A percentile compares a stretch with the other conserved stretches of the same genome.
These are phyloP conservation scores for Anolis carolinensis DNA, from an alignment of 2,113 vertebrate species.

Conservation along the genomic window DNA sequence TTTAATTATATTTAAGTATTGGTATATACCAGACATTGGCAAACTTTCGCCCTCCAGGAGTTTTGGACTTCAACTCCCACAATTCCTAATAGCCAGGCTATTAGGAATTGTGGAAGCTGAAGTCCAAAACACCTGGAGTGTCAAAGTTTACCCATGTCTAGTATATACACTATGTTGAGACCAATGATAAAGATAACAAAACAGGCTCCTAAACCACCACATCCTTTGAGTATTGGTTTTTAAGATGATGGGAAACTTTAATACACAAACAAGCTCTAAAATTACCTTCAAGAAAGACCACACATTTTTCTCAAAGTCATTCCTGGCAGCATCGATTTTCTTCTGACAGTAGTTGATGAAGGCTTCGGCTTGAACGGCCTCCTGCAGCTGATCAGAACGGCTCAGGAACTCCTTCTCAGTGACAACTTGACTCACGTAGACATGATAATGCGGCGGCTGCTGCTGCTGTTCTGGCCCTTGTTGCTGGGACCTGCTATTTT, in stretches of 20 bases:
- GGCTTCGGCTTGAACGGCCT: conserved; percentile 80
- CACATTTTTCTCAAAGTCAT: conserved; percentile 88
- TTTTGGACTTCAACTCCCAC: too few species aligned
- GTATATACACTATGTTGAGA: too few species aligned
- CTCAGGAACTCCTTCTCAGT: conserved; percentile 88
- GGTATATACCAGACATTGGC: too few species aligned
- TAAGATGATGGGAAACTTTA: neutral
- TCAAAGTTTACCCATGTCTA: too few species aligned
- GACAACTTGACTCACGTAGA: conserved; percentile 92
- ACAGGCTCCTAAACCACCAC: neutral
- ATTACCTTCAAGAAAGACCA: conserved; percentile 96
- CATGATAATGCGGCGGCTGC: conserved; percentile 68
- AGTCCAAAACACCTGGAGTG: too few species aligned
- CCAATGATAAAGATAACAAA: too few species aligned
- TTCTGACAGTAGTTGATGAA: conserved; percentile 89
- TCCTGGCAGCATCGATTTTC: conserved; percentile 83
- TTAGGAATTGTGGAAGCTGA: too few species aligned
- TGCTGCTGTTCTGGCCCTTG: conserved; percentile 75
- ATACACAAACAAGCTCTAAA: too few species aligned
- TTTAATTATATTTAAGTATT: too few species aligned
- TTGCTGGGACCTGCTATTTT: conserved; percentile 76
- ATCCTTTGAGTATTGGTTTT: neutral
- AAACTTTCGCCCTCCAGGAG: too few species aligned
- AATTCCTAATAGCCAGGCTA: too few species aligned
- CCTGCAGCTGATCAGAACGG: conserved; percentile 88